Conservation (phyloP, 2,113 vertebrate genomes). For the Willisornis vidua region DNA sequence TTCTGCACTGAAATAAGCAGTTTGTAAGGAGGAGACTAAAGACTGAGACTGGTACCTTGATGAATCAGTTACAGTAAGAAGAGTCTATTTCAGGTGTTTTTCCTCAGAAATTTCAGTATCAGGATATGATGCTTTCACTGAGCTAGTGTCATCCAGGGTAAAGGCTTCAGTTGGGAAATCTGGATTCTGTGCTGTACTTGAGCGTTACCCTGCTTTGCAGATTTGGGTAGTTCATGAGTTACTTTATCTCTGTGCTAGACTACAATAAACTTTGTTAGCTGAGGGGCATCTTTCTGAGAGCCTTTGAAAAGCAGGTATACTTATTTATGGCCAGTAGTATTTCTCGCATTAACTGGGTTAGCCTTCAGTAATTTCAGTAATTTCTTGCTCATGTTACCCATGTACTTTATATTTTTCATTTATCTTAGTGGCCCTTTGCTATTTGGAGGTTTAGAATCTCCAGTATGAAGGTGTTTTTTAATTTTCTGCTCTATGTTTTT, state of each 20-base stretch:
- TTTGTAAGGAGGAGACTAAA: not conserved
- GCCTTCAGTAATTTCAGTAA: not conserved
- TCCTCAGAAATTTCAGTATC: not conserved
- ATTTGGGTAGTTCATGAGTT: not conserved
- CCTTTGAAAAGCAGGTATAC: not conserved
- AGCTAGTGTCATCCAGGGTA: not conserved
- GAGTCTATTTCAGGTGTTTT: not conserved
- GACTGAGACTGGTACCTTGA: not conserved
- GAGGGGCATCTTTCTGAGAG: not conserved
- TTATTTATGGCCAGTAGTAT: not conserved
- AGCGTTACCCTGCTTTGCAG: not conserved
- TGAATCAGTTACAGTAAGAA: not conserved
- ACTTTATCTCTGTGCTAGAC: not conserved
- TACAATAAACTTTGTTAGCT: not conserved
- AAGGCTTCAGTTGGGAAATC: not conserved
- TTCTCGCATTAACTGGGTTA: not conserved
- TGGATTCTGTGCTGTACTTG: not conserved
- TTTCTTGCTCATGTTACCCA: not conserved
- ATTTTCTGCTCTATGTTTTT: not conserved
- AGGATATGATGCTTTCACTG: not conserved
- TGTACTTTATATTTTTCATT: not conserved
- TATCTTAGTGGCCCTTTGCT: not conserved
- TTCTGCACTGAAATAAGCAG: not conserved
- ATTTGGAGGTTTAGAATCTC: not conserved
- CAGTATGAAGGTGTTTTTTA: not conserved